Evolutionary conservation across 1,140 invertebrate species (phyloP), one percentile per base, ranked within the genome.

Genomic region (Yoshiicerus persimilis): DNA sequence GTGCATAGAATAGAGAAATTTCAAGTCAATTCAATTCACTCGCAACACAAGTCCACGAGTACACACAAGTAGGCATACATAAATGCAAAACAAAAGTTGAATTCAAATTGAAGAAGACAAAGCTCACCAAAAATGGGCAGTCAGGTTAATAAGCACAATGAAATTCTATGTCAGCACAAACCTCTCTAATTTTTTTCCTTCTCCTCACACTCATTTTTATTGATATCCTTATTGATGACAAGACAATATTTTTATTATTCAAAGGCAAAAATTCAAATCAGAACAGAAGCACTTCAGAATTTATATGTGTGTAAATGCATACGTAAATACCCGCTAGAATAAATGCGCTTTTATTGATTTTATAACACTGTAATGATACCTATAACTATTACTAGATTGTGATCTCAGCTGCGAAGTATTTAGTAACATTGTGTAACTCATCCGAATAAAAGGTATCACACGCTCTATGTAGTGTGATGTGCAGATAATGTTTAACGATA

Each of bases 71-170:
- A 70, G 13, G 25, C 11, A 13, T 6, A 66, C 13, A 70, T 32
- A 38, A 80, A 36, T 80, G 32, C 34, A 80, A 34, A 80, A 32
- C 32, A 34, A 80, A 80, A 80, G 75, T 80, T 38, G 34, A 80
- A 56, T 56, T 56, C 47, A 56, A 80, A 80, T 80, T 80, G 75
- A 38, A 80, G 75, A 80, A 70, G 75, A 80, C 75, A 80, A 80
- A 36, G 75, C 32, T n/a, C 16, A 23, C 75, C 75, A 80, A 80
- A 80, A 80, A 80, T 36, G 75, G 75, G 20, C 75, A 34, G 30
- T 34, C n/a, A 34, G 20, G 75, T 80, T 80, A 80, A 80, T 80
- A 80, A 70, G 25, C 30, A 70, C 66, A 70, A 56, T 56, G 47
- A 56, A 56, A 56, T 56, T 70, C 13, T 70, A 20, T 80, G 32